These are phyloP conservation scores for Erannis defoliaria DNA, from an alignment of 2,888 invertebrate species.

Conservation along the genomic window DNA sequence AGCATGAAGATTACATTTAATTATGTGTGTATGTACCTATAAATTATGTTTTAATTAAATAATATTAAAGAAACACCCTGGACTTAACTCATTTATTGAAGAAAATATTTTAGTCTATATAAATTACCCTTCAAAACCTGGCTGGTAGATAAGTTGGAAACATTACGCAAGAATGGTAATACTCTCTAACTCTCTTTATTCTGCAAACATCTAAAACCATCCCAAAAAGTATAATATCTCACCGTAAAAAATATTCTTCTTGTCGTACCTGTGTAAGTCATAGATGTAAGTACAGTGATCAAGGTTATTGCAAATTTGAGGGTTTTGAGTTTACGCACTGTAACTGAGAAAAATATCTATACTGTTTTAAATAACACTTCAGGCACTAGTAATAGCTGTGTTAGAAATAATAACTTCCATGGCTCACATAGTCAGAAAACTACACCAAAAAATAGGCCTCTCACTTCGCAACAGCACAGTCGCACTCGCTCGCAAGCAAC, in stretches of 20 bases:
- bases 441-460: slow-evolving; percentile 3
- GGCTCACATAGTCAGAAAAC: not conserved
- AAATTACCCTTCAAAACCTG: not conserved
- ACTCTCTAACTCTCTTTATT: not conserved
- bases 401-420: not conserved
- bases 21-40: too few relatives aligned
- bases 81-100: too few relatives aligned
- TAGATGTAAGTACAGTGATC: slow-evolving; percentile 52
- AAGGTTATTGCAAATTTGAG: slow-evolving; percentile 54
- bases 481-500: not conserved
- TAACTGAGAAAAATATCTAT: slow-evolving; percentile 15
- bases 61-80: too few relatives aligned
- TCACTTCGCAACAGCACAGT: not conserved
- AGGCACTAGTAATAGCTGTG: not conserved
- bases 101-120: too few relatives aligned
- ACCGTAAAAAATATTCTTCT: slow-evolving; percentile 54
- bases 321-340: slow-evolving; percentile 32
- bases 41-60: not conserved
- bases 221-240: slow-evolving; percentile 45
- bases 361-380: not conserved
- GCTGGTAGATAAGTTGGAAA: not conserved
- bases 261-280: too few relatives aligned
- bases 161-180: not conserved
- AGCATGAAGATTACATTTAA: too few relatives aligned
- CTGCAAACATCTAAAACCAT: slow-evolving; percentile 18